Percentiles rank a stretch among this genome's conserved stretches.
phyloP scores from a whole-genome alignment of 2,113 vertebrate genomes.

The Probosciger aterrimus region DNA sequence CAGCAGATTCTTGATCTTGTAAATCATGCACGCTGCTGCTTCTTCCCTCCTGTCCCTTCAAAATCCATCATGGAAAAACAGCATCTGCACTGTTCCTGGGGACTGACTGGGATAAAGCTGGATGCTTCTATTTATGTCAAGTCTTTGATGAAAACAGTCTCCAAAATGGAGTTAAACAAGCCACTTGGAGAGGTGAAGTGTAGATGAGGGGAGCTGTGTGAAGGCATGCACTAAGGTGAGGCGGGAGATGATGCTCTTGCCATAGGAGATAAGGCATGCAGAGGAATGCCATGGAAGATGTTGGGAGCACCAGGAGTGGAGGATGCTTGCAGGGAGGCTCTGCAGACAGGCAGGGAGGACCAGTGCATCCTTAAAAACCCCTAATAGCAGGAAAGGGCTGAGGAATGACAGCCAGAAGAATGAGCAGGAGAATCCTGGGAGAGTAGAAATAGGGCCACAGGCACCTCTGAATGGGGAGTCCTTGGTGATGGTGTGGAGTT shows the following conservation, averaged over 20 bases:
- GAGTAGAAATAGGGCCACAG: background rate
- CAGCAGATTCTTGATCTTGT: background rate
- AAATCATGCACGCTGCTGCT: background rate
- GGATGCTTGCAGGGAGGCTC: background rate
- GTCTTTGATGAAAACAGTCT: background rate
- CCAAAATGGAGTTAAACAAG: background rate
- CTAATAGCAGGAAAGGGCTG: background rate
- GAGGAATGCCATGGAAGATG: background rate
- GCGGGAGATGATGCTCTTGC: background rate
- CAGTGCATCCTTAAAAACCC: fast-evolving
- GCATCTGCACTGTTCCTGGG: background rate
- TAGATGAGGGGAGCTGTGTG: fast-evolving
- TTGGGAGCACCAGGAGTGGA: background rate
- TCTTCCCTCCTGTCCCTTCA: background rate
- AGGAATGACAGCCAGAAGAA: background rate
- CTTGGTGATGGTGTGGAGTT: background rate
- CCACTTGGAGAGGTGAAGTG: background rate
- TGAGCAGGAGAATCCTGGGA: background rate
- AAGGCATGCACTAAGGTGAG: fast-evolving
- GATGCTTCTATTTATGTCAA: background rate
- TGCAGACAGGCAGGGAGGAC: background rate
- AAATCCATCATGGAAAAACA: background rate
- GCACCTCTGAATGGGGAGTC: background rate
- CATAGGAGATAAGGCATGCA: background rate
- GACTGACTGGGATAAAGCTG: background rate